Conservation (phyloP, 2,888 invertebrate species). For the Salticus scenicus region DNA sequence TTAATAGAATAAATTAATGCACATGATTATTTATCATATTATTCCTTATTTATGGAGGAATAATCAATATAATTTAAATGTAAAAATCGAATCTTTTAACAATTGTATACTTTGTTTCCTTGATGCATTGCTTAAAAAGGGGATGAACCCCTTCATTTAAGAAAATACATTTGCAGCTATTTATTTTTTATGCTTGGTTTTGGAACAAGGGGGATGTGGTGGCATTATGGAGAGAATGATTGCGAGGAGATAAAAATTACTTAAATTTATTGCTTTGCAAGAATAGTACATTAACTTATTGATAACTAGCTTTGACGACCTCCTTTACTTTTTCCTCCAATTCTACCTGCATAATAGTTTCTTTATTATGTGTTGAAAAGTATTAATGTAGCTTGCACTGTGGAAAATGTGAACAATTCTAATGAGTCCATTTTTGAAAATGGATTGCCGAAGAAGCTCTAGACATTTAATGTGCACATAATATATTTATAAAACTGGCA, state of each 20-base stretch:
- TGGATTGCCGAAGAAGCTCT: background rate
- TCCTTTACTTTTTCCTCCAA: background rate
- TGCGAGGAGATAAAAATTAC: background rate
- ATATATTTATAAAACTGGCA: constrained; percentile 4
- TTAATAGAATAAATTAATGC: no score
- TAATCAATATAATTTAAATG: no score
- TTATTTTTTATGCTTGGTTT: background rate
- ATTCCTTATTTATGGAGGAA: no score
- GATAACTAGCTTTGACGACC: background rate
- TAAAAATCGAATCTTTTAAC: no score
- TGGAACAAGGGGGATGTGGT: constrained; percentile 47
- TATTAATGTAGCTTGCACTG: background rate
- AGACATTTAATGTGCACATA: constrained; percentile 3
- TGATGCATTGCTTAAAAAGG: constrained; percentile 20
- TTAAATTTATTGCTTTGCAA: background rate
- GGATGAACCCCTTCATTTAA: constrained; percentile 53
- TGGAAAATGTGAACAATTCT: background rate
- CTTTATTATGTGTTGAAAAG: background rate
- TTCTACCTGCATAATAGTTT: background rate
- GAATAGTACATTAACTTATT: background rate
- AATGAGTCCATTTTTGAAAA: background rate
- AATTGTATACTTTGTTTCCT: no score
- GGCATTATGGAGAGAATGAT: constrained; percentile 22
- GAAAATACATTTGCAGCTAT: background rate
- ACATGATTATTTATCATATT: no score